Evolutionary conservation across 2,113 vertebrate species (phyloP).

Genomic region (Bubalus kerabau): DNA sequence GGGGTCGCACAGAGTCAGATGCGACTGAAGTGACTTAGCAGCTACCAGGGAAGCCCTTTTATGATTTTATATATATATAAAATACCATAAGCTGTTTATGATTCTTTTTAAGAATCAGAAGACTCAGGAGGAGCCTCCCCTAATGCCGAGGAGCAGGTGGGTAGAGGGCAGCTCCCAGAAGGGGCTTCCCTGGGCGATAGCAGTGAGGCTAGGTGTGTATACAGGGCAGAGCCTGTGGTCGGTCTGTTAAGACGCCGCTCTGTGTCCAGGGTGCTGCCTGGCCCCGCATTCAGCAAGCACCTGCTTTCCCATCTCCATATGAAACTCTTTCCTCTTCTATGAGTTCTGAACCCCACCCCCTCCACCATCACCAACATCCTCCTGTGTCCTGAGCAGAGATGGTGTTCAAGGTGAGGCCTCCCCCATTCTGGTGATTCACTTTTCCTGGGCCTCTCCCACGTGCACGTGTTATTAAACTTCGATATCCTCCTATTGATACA

Average conservation of each 20-base stretch:
- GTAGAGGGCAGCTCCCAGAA: background rate
- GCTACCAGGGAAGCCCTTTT: background rate
- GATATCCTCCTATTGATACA: background rate
- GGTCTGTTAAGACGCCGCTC: accelerated
- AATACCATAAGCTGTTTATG: background rate
- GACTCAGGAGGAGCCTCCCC: background rate
- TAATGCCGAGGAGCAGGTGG: background rate
- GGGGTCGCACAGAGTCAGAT: too few relatives aligned
- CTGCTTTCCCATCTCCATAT: background rate
- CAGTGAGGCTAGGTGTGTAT: background rate
- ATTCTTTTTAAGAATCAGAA: background rate
- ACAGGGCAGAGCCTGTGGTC: background rate
- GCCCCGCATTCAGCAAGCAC: background rate
- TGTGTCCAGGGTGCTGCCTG: background rate
- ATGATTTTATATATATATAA: background rate
- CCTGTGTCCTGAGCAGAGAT: background rate
- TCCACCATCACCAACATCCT: background rate
- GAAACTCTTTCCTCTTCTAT: background rate
- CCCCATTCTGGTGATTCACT: background rate
- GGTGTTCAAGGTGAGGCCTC: background rate
- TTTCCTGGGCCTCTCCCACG: background rate
- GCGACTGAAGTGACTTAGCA: too few relatives aligned
- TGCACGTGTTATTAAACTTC: background rate
- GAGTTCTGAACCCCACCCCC: background rate
- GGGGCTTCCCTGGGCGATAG: background rate